Base-by-base conservation (phyloP, 2,113 vertebrate genomes). In the Platysternon megacephalum region DNA sequence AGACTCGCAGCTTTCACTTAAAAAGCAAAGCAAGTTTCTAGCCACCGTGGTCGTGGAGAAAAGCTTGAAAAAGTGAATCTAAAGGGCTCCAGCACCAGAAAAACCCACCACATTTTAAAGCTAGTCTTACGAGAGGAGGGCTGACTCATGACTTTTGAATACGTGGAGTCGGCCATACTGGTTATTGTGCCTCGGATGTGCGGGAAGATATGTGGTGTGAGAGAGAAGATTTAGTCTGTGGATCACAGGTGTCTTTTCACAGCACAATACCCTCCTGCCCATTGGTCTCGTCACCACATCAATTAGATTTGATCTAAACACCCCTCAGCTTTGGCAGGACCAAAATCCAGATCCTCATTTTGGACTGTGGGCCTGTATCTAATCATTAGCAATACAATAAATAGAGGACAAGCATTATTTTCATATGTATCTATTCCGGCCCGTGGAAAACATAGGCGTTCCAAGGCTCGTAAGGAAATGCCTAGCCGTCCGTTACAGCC, bases 171-270 rank as follows among this genome's bases (percentile, higher is more conserved):
- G 51, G 42, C 76, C 35, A 52, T 58, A 51, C 5, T 3, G 12
- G 44, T n/a, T 51, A n/a, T 3, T 49, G 26, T 58, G 26, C 11
- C 32, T 89, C 58, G 14, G 2, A 11, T 35, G 11, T 72, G 32
- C 55, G 51, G 8, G 14, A 35, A 46, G n/a, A 5, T 35, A 17
- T 0, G 0, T 19, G 79, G 51, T 35, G 44, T 56, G 11, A 46
- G 8, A 48, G 44, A 24, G 11, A 79, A 24, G 55, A 51, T 21
- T 88, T 26, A 76, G 17, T 2, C n/a, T 7, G 16, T 0, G 0
- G 44, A 1, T 48, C 32, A 11, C 29, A 16, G 16, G 32, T 32
- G 61, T 16, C 29, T 24, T 55, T 35, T 65, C 61, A 32, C n/a
- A 10, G 17, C 65, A 72, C 65, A 58, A 29, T 58, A 58, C 56